phyloP scores from a whole-genome alignment of 2,797 vertebrate genomes.

The Pteropus rufus region DNA sequence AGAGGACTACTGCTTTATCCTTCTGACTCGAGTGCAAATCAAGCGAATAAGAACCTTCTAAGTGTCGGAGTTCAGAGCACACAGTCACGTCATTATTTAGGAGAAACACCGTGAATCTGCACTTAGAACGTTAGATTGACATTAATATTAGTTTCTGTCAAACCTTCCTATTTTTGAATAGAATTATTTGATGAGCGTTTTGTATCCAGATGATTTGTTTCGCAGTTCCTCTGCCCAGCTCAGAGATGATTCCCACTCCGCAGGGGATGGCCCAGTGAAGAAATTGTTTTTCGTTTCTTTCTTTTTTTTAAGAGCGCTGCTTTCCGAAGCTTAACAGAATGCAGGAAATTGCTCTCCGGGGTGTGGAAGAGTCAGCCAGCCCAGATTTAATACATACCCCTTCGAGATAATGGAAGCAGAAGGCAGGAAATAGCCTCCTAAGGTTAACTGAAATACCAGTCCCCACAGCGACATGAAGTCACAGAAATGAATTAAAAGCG shows the following conservation, averaged over 20 bases:
- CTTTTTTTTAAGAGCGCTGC: slow-evolving; percentile 50
- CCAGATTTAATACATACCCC: slow-evolving; percentile 72
- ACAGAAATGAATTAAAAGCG: neutral
- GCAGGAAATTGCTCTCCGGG: slow-evolving; percentile 83
- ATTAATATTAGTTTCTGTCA: neutral
- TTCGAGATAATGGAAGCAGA: slow-evolving; percentile 60
- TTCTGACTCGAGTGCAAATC: neutral
- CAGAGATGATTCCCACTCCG: neutral
- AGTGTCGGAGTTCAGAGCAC: neutral
- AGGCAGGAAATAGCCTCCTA: slow-evolving; percentile 66
- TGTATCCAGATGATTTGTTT: slow-evolving; percentile 23
- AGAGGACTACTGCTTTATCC: neutral
- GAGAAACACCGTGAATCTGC: neutral
- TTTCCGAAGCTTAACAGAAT: slow-evolving; percentile 70
- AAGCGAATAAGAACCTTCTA: neutral
- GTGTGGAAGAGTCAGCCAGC: slow-evolving; percentile 78
- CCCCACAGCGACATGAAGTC: neutral
- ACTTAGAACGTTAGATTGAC: neutral
- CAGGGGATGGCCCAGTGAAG: slow-evolving; percentile 53
- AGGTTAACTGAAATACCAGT: slow-evolving; percentile 39
- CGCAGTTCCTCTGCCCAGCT: neutral
- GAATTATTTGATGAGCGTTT: slow-evolving; percentile 9
- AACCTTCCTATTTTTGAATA: neutral
- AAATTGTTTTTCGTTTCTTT: neutral
- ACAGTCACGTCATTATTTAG: neutral